A percentile compares a stretch with the other conserved stretches of the same genome.
Evolutionary conservation across 2,888 invertebrate genomes (phyloP).

Genomic region (Griposia aprilina): DNA sequence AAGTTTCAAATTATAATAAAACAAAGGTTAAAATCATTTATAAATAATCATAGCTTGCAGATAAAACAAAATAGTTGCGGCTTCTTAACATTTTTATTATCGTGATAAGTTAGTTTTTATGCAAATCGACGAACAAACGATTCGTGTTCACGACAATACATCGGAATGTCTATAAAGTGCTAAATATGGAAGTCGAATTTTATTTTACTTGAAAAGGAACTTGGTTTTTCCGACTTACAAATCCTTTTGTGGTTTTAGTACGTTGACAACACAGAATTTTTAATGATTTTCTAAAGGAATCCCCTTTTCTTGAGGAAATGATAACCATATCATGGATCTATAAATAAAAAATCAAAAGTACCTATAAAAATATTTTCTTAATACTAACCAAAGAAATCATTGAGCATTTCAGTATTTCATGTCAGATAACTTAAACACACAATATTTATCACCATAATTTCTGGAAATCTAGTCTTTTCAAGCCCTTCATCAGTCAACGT

Average conservation of each 20-base stretch:
- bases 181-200: conserved; percentile 52
- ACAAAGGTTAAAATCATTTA: conserved; percentile 42
- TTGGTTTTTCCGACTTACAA: conserved; percentile 24
- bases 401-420: neutral
- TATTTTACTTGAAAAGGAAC: conserved; percentile 42
- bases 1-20: conserved; percentile 59
- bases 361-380: neutral
- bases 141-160: conserved; percentile 56
- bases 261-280: conserved; percentile 3
- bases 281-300: neutral
- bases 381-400: neutral
- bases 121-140: conserved; percentile 43
- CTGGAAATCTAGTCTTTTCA: conserved; percentile 68
- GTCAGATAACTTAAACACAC: conserved; percentile 12
- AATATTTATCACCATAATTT: conserved; percentile 33
- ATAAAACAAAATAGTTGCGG: conserved; percentile 62
- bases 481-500: conserved; percentile 83
- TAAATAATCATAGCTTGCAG: conserved; percentile 48
- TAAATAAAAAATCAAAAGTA: neutral
- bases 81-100: conserved; percentile 65
- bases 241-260: conserved; percentile 19
- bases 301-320: neutral
- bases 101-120: conserved; percentile 59
- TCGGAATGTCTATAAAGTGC: conserved; percentile 57
- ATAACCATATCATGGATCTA: neutral